A percentile compares a stretch with the other conserved stretches of the same genome.
These are phyloP conservation scores for Acyrthosiphon pisum DNA, from an alignment of 1,140 invertebrate species.

Conservation along the genomic window DNA sequence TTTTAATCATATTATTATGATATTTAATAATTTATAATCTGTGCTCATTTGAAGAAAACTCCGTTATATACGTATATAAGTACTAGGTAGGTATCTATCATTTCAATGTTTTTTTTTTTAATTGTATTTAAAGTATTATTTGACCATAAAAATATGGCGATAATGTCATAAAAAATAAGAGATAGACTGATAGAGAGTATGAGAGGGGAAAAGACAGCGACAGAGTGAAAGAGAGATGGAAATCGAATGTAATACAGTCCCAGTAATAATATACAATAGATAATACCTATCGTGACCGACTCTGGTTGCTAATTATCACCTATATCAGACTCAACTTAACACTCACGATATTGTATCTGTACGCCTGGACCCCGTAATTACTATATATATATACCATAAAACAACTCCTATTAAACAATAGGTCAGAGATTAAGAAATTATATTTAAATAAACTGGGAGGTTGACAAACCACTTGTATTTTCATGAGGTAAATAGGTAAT, in stretches of 20 bases:
- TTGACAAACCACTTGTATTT: not conserved
- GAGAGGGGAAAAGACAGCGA: not conserved
- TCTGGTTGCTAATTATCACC: not conserved
- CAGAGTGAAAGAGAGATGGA: not conserved
- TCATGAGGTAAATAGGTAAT: not conserved
- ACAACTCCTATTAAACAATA: not conserved
- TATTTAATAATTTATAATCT: not conserved
- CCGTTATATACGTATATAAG: not conserved
- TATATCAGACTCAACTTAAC: not conserved
- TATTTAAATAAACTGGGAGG: not conserved
- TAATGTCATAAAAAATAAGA: not conserved
- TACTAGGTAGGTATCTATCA: not conserved
- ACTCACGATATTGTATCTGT: not conserved
- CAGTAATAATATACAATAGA: not conserved
- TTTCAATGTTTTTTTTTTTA: not conserved
- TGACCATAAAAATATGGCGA: not conserved
- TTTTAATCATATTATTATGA: not conserved
- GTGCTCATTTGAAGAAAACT: not conserved
- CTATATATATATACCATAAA: not conserved
- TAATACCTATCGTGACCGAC: not conserved
- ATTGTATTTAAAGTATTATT: not conserved
- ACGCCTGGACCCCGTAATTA: not conserved
- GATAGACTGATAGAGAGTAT: not conserved
- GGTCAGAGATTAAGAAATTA: not conserved
- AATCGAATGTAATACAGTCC: not conserved